Evolutionary conservation across 2,113 vertebrate species (phyloP).

Genomic region (Mugil cephalus): DNA sequence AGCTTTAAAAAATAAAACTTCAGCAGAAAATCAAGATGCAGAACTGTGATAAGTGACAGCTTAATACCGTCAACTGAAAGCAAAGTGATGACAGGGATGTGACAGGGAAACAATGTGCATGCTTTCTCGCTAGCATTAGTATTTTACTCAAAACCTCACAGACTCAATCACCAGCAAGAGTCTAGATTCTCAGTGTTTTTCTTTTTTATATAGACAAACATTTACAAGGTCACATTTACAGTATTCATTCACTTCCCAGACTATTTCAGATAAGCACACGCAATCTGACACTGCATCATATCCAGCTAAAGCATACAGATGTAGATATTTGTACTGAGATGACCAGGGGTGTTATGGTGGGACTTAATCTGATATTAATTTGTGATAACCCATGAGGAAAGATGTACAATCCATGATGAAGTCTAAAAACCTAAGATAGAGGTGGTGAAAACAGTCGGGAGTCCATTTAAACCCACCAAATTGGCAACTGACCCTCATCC

Average conservation of each 20-base stretch:
- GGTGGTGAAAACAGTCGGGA: conserved; percentile 12
- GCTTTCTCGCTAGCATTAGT: background rate
- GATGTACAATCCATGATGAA: too few species aligned
- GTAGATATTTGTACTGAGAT: conserved; percentile 53
- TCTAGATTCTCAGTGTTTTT: background rate
- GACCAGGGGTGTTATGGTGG: conserved; percentile 40
- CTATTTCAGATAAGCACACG: conserved; percentile 50
- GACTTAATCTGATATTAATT: conserved; percentile 63
- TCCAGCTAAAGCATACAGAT: conserved; percentile 18
- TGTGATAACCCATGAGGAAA: conserved; percentile 41
- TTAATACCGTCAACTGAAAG: too few species aligned
- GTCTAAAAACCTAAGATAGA: conserved; percentile 41
- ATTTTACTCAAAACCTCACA: background rate
- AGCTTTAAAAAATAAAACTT: too few species aligned
- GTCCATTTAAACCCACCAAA: conserved; percentile 46
- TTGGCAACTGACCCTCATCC: conserved; percentile 10
- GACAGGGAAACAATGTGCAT: too few species aligned
- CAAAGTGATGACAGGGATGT: too few species aligned
- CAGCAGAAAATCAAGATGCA: too few species aligned
- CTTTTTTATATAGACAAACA: background rate
- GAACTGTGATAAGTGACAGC: too few species aligned
- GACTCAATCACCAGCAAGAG: background rate
- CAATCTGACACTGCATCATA: conserved; percentile 21
- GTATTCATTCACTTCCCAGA: conserved; percentile 25
- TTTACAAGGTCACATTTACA: conserved; percentile 39